phyloP scores from a whole-genome alignment of 1,140 invertebrate genomes.

The Dreissena rostriformis region DNA sequence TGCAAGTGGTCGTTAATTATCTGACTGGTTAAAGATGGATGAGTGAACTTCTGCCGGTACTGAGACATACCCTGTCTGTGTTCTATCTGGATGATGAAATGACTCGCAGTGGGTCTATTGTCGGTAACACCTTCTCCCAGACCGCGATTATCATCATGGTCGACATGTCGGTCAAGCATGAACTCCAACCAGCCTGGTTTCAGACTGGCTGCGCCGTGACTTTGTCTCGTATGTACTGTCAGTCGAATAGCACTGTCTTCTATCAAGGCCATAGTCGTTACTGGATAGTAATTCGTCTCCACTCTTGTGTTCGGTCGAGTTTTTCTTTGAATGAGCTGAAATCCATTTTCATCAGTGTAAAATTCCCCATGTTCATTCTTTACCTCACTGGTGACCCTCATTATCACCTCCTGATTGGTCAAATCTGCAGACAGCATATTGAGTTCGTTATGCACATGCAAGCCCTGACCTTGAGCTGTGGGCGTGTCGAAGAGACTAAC shows the following conservation, averaged over 20 bases:
- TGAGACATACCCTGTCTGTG: conserved; percentile 14
- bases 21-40: conserved; percentile 66
- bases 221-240: conserved; percentile 73
- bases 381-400: conserved; percentile 92
- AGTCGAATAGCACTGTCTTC: conserved; percentile 84
- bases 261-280: conserved; percentile 92
- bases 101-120: conserved; percentile 83
- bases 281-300: conserved; percentile 98
- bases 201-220: conserved; percentile 77
- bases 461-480: conserved; percentile 65
- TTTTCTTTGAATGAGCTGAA: conserved; percentile 88
- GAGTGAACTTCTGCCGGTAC: conserved; percentile 51
- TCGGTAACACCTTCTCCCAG: conserved; percentile 94
- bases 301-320: conserved; percentile 92
- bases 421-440: conserved; percentile 65
- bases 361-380: conserved; percentile 85
- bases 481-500: conserved; percentile 85
- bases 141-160: conserved; percentile 97
- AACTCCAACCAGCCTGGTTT: conserved; percentile 90
- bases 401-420: conserved; percentile 91
- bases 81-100: conserved; percentile 74
- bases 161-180: conserved; percentile 96
- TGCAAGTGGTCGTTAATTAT: conserved; percentile 69
- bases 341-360: conserved; percentile 97
- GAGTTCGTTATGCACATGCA: conserved; percentile 74